phyloP scores from a whole-genome alignment of 2,113 vertebrate species.

The Nyctereutes procyonoides region DNA sequence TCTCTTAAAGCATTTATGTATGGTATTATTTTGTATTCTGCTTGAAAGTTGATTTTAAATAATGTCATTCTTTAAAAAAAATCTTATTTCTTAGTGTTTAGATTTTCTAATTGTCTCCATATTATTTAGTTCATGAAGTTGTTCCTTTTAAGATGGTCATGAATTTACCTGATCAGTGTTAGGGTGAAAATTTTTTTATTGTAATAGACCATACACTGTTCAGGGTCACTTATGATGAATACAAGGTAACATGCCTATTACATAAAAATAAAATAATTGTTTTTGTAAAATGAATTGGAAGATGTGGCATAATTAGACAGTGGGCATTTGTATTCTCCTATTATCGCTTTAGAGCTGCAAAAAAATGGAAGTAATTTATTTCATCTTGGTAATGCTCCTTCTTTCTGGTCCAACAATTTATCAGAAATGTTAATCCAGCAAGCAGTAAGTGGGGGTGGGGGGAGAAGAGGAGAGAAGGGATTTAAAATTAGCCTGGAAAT shows the following conservation, averaged over 20 bases:
- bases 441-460: slow-evolving; percentile 82
- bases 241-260: slow-evolving; percentile 78
- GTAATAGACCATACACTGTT: not conserved
- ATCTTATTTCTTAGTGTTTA: not conserved
- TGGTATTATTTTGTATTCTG: slow-evolving; percentile 28
- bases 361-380: slow-evolving; percentile 89
- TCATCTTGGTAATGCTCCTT: slow-evolving; percentile 86
- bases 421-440: slow-evolving; percentile 91
- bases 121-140: slow-evolving; percentile 9
- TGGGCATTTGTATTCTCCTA: slow-evolving; percentile 86
- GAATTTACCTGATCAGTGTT: slow-evolving; percentile 31
- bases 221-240: slow-evolving; percentile 76
- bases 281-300: slow-evolving; percentile 85
- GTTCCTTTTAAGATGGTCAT: not conserved
- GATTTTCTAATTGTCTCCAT: slow-evolving; percentile 22
- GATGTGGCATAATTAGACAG: slow-evolving; percentile 85
- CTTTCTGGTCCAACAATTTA: slow-evolving; percentile 91
- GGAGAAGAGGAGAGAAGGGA: slow-evolving; percentile 82
- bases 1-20: not conserved
- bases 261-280: slow-evolving; percentile 80
- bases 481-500: slow-evolving; percentile 94
- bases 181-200: slow-evolving; percentile 62
- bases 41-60: slow-evolving; percentile 54
- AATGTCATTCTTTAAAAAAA: not conserved
- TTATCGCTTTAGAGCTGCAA: slow-evolving; percentile 79